Evolutionary conservation across 2,113 vertebrate genomes (phyloP), one percentile per base, ranked within the genome.

Genomic region (Dicrurus megarhynchus): DNA sequence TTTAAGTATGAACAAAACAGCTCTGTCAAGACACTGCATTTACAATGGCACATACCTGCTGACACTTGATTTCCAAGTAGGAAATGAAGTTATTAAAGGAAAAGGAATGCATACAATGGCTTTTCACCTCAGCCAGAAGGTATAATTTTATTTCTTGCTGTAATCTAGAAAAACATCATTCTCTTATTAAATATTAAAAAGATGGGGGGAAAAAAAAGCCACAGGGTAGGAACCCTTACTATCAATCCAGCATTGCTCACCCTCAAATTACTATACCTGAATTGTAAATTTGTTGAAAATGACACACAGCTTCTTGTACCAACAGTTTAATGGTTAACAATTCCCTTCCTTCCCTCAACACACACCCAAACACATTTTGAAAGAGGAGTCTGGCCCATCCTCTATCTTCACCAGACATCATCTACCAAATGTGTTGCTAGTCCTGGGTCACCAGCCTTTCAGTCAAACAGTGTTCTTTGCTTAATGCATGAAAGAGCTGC

Each of bases 281-380:
- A 73, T 4, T 44, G 33, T 9, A 9, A 52, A 27, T 27, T 61
- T 12, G 7, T 60, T 88, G 33, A 78, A 90, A 89, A 65, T 2
- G 6, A 23, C 68, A 41, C 9, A 60, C 11, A 64, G n/a, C 3
- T 52, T 78, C 65, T 52, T 11, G 27, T 20, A 59, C 44, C 53
- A 65, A 73, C 5, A 41, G 0, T 1, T 15, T 37, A 8, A 32
- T 3, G 0, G 33, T 30, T 27, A 80, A 24, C 8, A 75, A n/a
- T 41, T 28, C 17, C 20, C 24, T 64, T 26, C 16, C 33, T 63
- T 69, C 49, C 55, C 28, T 73, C 53, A 83, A 52, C 6, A 39
- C 2, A 4, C 9, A 16, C 44, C 10, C 11, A 11, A 26, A 44
- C 7, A 12, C 1, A 8, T 63, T 88, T 33, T 32, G 42, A 16